Base-by-base conservation (phyloP, 2,113 vertebrate species). In the Puffinus mauretanicus region DNA sequence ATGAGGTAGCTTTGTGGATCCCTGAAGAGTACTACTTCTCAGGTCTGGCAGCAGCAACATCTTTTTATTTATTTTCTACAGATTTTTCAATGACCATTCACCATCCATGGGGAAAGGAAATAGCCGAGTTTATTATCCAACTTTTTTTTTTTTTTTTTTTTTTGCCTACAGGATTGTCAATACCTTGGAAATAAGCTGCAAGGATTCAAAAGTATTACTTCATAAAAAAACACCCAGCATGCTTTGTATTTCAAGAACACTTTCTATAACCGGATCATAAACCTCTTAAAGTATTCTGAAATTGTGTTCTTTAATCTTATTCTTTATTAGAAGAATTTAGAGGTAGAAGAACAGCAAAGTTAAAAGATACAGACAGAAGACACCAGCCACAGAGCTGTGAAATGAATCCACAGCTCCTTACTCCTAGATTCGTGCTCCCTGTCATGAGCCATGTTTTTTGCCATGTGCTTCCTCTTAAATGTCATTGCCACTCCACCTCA, bases 171-270 rank as follows among this genome's bases (percentile, higher is more conserved):
- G 15, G 29, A 78, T 1, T 67, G 26, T 19, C 16, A 93, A 42
- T 19, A 51, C 30, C 61, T 69, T 42, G 57, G 29, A 93, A 92
- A 93, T 29, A 80, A 47, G 27, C 29, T 55, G 26, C 25, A 46
- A 89, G 54, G 80, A 76, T 16, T 70, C 61, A 24, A 36, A 87
- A 49, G 21, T 32, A 44, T 70, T 40, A 58, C 27, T 65, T 77
- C 7, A 60, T 73, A 78, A 66, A 78, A 49, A 58, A 83, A 29
- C 5, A 86, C 11, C 49, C 18, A 72, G 8, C 61, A 32, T 5
- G 36, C 22, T 78, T 73, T 1, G 0, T 52, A 42, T 78, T 85
- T 84, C 65, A 64, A 82, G 47, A 84, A 29, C 0, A 0, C 6
- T 42, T 84, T 38, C 71, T 22, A 42, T 2, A 66, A 30, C 7